A percentile compares a stretch with the other conserved stretches of the same genome.
These are phyloP conservation scores for Montipora sp. DNA, from an alignment of 64 coral and sea anemone genomes.

Conservation along the genomic window DNA sequence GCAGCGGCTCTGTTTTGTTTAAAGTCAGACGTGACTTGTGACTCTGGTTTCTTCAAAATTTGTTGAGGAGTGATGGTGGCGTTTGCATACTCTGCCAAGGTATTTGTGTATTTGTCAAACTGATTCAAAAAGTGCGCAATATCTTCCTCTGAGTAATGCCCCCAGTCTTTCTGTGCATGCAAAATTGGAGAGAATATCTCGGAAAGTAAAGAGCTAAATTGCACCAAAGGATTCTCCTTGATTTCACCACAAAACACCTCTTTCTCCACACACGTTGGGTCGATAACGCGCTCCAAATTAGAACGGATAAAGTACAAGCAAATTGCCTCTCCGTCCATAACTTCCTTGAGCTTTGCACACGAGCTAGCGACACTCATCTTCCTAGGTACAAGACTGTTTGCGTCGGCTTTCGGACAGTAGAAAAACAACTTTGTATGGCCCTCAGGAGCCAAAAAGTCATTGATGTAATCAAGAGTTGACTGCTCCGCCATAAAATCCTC, in stretches of 20 bases:
- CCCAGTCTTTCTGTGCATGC: conserved; percentile 90
- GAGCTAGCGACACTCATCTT: conserved; percentile 93
- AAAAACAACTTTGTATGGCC: conserved; percentile 98
- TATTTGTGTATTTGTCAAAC: conserved; percentile 91
- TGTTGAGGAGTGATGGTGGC: conserved; percentile 91
- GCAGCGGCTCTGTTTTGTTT: conserved; percentile 98
- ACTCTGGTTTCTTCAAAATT: conserved; percentile 91
- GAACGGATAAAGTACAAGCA: conserved; percentile 99
- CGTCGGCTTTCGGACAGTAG: conserved; percentile 88
- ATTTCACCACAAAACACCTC: conserved; percentile 99
- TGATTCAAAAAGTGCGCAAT: conserved; percentile 90
- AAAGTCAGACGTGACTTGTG: conserved; percentile 95
- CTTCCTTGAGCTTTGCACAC: conserved; percentile 95
- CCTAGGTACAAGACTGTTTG: conserved; percentile 82
- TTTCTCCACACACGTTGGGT: conserved; percentile 94
- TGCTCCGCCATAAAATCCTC: conserved; percentile 99
- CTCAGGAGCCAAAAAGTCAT: conserved; percentile 97
- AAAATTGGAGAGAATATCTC: conserved; percentile 89
- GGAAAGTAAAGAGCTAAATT: conserved; percentile 89
- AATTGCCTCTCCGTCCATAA: conserved; percentile 96
- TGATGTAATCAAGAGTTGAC: conserved; percentile 91
- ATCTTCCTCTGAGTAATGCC: conserved; percentile 81
- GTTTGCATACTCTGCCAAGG: conserved; percentile 86
- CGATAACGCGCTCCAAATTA: conserved; percentile 94
- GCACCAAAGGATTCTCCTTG: conserved; percentile 94